Evolutionary conservation across 1,140 invertebrate genomes (phyloP).

Genomic region (Zophobas morio): DNA sequence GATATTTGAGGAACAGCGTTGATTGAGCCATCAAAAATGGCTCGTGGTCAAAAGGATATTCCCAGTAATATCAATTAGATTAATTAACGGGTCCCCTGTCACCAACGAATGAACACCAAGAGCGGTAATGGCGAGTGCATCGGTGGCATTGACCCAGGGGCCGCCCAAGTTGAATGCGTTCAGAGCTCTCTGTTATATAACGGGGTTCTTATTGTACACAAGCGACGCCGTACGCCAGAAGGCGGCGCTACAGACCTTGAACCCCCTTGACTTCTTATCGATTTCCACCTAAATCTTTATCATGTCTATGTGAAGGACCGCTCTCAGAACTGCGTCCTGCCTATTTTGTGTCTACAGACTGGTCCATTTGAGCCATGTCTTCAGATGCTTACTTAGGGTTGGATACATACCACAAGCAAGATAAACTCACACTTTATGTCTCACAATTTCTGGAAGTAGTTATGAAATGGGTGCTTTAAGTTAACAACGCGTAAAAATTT

Average conservation of each 20-base stretch:
- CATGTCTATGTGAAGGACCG: constrained; percentile 29
- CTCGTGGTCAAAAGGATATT: constrained; percentile 29
- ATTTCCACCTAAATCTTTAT: constrained; percentile 49
- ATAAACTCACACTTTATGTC: no score
- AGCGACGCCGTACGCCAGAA: constrained; percentile 39
- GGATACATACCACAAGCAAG: no score
- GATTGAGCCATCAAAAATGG: constrained; percentile 3
- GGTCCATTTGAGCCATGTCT: not conserved
- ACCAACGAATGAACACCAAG: constrained; percentile 36
- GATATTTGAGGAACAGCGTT: not conserved
- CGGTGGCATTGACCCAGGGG: constrained; percentile 46
- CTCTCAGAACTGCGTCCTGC: not conserved
- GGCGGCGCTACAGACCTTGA: constrained; percentile 50
- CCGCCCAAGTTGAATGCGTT: constrained; percentile 48
- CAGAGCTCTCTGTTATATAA: constrained; percentile 45
- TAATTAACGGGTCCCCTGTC: constrained; percentile 41
- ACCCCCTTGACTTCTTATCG: constrained; percentile 50
- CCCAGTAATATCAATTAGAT: constrained; percentile 40
- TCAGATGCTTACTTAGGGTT: not conserved
- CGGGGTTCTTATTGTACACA: constrained; percentile 46
- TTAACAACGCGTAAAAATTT: no score
- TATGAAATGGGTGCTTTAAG: no score
- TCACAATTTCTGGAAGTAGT: no score
- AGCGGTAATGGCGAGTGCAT: constrained; percentile 42
- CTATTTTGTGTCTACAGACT: not conserved